These are phyloP conservation scores for Meloidogyne hapla DNA, from an alignment of 1,140 invertebrate genomes.

Conservation along the genomic window DNA sequence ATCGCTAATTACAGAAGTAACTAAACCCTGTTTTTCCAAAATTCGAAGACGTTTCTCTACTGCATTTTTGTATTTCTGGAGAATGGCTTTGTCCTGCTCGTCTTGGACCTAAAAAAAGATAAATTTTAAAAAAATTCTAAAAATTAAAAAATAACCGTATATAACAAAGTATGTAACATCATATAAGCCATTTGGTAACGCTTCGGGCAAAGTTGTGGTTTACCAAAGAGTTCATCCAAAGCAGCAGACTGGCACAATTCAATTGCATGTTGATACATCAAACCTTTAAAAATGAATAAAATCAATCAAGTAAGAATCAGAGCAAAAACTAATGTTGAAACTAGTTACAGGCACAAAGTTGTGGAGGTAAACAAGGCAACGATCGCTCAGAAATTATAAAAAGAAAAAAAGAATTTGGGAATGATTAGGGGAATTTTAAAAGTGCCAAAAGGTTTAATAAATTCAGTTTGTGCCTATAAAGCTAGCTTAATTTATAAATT, in stretches of 20 bases:
- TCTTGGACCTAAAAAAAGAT: constrained; percentile 59
- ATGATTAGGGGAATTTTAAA: too few species aligned
- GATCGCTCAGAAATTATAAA: too few species aligned
- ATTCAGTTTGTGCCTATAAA: too few species aligned
- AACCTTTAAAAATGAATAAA: constrained; percentile 53
- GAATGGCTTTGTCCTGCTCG: constrained; percentile 57
- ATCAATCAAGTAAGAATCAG: too few species aligned
- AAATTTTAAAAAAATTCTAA: not conserved
- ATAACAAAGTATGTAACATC: constrained; percentile 88
- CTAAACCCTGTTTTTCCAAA: constrained; percentile 65
- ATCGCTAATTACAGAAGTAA: constrained; percentile 27
- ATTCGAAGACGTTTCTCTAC: constrained; percentile 84
- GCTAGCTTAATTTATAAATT: too few species aligned
- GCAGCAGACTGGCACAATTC: constrained; percentile 90
- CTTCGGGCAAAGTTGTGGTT: constrained; percentile 84
- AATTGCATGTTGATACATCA: constrained; percentile 60
- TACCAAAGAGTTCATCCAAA: constrained; percentile 91
- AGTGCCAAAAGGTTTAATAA: too few species aligned
- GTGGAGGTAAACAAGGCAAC: too few species aligned
- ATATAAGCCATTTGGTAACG: constrained; percentile 96
- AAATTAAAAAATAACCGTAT: constrained; percentile 73
- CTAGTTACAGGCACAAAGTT: too few species aligned
- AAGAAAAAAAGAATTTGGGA: too few species aligned
- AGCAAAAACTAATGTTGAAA: too few species aligned
- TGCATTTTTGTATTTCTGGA: constrained; percentile 78